phyloP scores from a whole-genome alignment of 2,888 invertebrate species.

The Sarcophaga carnaria region DNA sequence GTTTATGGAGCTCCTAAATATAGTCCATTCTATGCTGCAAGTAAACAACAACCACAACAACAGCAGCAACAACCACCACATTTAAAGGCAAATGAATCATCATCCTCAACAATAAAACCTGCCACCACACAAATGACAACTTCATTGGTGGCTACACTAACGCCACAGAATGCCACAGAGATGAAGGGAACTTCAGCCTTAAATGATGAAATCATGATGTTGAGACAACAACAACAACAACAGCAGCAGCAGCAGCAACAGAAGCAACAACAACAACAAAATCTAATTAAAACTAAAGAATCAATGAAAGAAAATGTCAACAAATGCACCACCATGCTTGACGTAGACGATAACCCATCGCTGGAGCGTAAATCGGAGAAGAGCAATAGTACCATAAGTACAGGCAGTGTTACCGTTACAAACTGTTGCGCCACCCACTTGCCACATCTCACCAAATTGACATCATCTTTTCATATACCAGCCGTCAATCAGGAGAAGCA shows the following conservation, averaged over 20 bases:
- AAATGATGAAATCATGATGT: constrained; percentile 72
- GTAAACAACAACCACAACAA: constrained; percentile 62
- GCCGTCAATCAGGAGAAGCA: constrained; percentile 64
- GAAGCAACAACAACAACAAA: constrained; percentile 69
- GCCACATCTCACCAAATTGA: constrained; percentile 80
- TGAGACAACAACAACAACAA: constrained; percentile 62
- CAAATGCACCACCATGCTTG: not conserved
- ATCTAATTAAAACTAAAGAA: constrained; percentile 59
- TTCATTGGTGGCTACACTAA: constrained; percentile 64
- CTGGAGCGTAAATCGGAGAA: constrained; percentile 80
- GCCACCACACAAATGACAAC: constrained; percentile 67
- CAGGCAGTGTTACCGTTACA: constrained; percentile 79
- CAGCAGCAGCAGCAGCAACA: constrained; percentile 50
- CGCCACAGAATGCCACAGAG: constrained; percentile 36
- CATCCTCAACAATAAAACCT: not conserved
- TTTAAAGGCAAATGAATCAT: constrained; percentile 44
- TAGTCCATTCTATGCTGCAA: constrained; percentile 74
- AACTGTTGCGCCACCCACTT: constrained; percentile 80
- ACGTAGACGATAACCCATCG: constrained; percentile 74
- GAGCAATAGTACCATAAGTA: constrained; percentile 80
- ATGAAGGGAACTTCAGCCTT: constrained; percentile 61
- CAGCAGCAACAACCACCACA: constrained; percentile 41
- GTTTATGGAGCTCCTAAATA: constrained; percentile 75
- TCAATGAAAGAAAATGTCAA: constrained; percentile 42
- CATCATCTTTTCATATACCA: constrained; percentile 80